Evolutionary conservation across 2,113 vertebrate genomes (phyloP).

Genomic region (Malaclemys terrapin): DNA sequence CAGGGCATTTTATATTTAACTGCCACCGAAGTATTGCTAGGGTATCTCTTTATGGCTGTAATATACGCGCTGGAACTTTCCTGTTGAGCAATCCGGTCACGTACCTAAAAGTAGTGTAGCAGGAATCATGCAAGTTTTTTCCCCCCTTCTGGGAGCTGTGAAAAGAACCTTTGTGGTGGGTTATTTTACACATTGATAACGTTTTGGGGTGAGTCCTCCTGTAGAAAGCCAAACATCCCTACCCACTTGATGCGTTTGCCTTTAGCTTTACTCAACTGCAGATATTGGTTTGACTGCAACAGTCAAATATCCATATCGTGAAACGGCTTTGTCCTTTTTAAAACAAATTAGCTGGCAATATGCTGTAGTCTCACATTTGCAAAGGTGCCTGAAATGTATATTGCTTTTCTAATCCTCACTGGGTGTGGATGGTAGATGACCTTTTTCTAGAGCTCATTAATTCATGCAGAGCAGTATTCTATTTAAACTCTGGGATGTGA

Average conservation of each 20-base stretch:
- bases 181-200: slow-evolving; percentile 63
- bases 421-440: background rate
- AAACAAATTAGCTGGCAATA: fast-evolving
- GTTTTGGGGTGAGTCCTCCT: slow-evolving; percentile 69
- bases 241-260: background rate
- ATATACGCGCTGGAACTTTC: slow-evolving; percentile 60
- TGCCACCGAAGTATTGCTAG: background rate
- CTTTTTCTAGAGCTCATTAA: background rate
- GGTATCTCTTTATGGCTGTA: slow-evolving; percentile 50
- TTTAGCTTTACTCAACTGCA: background rate
- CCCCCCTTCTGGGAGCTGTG: slow-evolving; percentile 36
- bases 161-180: slow-evolving; percentile 69
- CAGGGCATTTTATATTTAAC: background rate
- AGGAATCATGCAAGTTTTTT: slow-evolving; percentile 55
- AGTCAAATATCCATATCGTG: background rate
- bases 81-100: slow-evolving; percentile 77
- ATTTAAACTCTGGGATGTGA: fast-evolving
- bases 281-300: background rate
- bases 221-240: slow-evolving; percentile 78
- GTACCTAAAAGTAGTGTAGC: slow-evolving; percentile 66
- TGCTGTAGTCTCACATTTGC: background rate
- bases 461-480: fast-evolving
- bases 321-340: background rate
- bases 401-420: background rate
- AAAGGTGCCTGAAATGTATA: background rate